Evolutionary conservation across 1,140 invertebrate species (phyloP), one percentile per base, ranked within the genome.

Genomic region (Hyphantria cunea): DNA sequence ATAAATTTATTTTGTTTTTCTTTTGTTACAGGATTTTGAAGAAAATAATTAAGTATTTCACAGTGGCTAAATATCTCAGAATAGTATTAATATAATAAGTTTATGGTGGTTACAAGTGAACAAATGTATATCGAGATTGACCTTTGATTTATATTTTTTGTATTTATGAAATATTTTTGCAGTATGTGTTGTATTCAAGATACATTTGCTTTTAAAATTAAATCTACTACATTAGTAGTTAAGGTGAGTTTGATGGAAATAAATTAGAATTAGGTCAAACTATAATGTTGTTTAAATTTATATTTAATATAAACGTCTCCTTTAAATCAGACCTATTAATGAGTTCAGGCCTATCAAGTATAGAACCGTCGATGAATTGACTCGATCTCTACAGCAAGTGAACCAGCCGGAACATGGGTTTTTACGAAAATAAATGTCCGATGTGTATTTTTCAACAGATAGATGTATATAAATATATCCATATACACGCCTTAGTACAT

Each of bases 21-120:
- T 58, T 45, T 25, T 25, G 17, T 25, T 80, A 31, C 80, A 85
- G 82, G 82, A 85, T 48, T 50, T 79, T 52, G 82, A 85, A 67
- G 82, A 85, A 56, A 85, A 82, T 69, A 78, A 81, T 56, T 81
- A 62, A 79, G 25, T 47, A 11, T 49, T 9, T n/a, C 11, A 56
- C 31, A 41, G 13, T 42, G n/a, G 12, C 12, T 25, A 49, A 60
- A 42, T n/a, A n/a, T 60, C 47, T 50, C 56, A 51, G 15, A 42
- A 60, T 13, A 17, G 55, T 58, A 58, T 58, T 58, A 58, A 15
- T 56, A 47, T 9, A 25, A 25, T 25, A 25, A 25, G 48, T 52
- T 52, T 42, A 10, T 45, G 31, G 31, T 17, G 50, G 37, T 60
- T 42, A 47, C 14, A 56, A 48, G 42, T 56, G 54, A 13, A 56